Base-by-base conservation (phyloP, 1,140 invertebrate species). In the Cydia pomonella region DNA sequence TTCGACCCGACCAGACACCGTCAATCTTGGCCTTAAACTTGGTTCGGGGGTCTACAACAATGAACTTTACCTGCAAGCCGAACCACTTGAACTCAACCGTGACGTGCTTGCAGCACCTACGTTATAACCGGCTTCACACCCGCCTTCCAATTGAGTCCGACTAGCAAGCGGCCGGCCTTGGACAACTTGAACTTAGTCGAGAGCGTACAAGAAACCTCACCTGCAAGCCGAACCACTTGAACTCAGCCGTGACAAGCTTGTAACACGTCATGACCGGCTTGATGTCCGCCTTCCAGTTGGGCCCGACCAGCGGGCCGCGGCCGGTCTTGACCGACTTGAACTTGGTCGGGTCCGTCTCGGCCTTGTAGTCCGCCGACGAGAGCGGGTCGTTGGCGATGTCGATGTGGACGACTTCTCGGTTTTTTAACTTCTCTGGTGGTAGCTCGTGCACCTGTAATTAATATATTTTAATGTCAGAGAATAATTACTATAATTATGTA, bases 11-110 rank as follows among this genome's bases (percentile, higher is more conserved):
- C 92, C 50, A 99, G 94, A 18, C 27, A 98, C 99, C 94, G 99
- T 99, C 9, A 82, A 95, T 90, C 73, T 98, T 99, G 86, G 4
- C 7, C 33, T 97, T 96, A 90, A 98, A 99, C 87, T 96, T 97
- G 0, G 1, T 13, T 50, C 47, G 47, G 3, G 41, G 3, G 5
- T 4, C n/a, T 5, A 38, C 7, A 50, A n/a, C 7, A 50, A n/a
- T 2, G 5, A 16, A n/a, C 4, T 18, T 23, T 77, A 94, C 93
- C 94, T 99, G 99, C 25, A 99, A 93, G 44, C 99, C 99, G 89
- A 99, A 99, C 99, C 99, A 99, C 94, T 99, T 99, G 94, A 99
- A 99, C 93, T 99, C 97, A 77, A 97, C 97, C 69, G 97, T 98
- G 73, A 99, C 99, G 76, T 99, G 94, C 93, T 99, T 99, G 93